Base-by-base conservation (phyloP, 2,113 vertebrate species). In the Aix galericulata region DNA sequence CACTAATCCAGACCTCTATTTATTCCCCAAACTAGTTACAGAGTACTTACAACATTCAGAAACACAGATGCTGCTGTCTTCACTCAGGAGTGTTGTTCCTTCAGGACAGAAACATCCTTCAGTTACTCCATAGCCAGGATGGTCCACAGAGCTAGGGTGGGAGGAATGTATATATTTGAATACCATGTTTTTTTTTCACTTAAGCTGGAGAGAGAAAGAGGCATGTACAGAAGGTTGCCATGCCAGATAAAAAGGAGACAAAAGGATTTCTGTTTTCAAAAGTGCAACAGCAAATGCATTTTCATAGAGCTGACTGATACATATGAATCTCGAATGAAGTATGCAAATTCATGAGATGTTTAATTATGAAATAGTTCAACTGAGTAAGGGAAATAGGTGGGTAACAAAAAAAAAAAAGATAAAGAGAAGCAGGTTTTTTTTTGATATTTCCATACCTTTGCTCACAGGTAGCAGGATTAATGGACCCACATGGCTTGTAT, bases 101-200 rank as follows among this genome's bases (percentile, higher is more conserved):
- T 84, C 11, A 0, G 97, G 97, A 87, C 99, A 99, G 98, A 98
- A 99, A 92, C 99, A 99, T 17, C 99, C 99, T 96, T 99, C 99
- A 5, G 92, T 96, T 48, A 96, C 55, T 26, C 84, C 96, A 44
- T 48, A 59, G 46, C 66, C 80, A 64, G 91, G 93, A 12, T 23
- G 59, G 1, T 75, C 48, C 6, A 97, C 7, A 23, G 13, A 9
- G 52, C 98, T 98, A 62, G 9, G 62, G 76, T 31, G 40, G 48
- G 38, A 91, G 20, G 25, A 53, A 82, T 34, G 20, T 17, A 36
- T 36, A 8, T 55, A 15, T 71, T 73, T 92, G 15, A 88, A 23
- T n/a, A 6, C 9, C 32, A 12, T 0, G 6, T 18, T 83, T 48
- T 48, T 46, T 86, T 29, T 38, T 40, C 34, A 34, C 12, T 73